Evolutionary conservation across 1,140 invertebrate genomes (phyloP).

Genomic region (Trichomalopsis sarcophagae): DNA sequence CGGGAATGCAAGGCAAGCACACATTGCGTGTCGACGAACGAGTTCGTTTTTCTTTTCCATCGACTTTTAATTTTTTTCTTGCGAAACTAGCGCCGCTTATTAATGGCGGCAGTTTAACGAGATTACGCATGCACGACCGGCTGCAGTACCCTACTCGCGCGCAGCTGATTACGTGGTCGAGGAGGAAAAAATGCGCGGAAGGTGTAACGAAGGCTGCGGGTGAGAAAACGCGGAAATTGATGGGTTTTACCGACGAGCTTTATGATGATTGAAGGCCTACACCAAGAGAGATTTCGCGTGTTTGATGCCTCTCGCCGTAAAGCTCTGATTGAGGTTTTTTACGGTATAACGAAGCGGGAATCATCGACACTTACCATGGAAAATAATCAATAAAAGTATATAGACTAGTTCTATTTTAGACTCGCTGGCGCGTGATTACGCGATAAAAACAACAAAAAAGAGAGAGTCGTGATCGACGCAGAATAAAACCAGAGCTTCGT

Average conservation of each 20-base stretch:
- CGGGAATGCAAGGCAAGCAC: background rate
- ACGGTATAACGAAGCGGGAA: background rate
- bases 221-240: background rate
- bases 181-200: background rate
- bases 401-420: background rate
- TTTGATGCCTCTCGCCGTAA: background rate
- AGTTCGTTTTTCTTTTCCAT: background rate
- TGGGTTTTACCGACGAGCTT: background rate
- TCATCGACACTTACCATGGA: background rate
- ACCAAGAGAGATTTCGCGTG: background rate
- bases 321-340: background rate
- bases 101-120: constrained; percentile 30
- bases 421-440: no score
- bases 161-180: background rate
- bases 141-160: background rate
- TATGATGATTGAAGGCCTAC: background rate
- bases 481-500: constrained; percentile 29
- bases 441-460: no score
- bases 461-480: background rate
- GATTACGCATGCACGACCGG: constrained; percentile 17
- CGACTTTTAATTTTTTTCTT: background rate
- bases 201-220: background rate
- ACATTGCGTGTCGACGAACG: background rate
- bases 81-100: background rate
- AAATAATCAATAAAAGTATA: background rate